Conservation (phyloP, 64 coral and sea anemone species). For the Anthopleura sola region DNA sequence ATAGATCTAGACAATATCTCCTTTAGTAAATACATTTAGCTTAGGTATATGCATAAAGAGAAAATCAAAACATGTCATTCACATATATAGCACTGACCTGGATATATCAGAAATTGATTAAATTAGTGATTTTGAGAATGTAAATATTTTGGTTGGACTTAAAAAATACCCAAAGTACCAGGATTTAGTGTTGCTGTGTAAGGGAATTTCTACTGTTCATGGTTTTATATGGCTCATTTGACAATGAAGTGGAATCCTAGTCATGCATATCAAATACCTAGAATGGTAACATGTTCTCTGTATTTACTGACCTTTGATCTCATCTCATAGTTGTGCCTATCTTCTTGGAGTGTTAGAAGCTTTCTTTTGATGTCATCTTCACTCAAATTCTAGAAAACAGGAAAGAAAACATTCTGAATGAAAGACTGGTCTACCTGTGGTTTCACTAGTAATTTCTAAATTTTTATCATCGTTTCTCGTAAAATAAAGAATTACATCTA, state of each 20-base stretch:
- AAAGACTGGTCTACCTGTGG: not conserved
- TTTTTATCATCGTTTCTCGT: no score
- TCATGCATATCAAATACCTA: not conserved
- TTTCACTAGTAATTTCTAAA: no score
- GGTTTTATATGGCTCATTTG: not conserved
- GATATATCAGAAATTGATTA: not conserved
- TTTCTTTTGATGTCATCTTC: constrained; percentile 86
- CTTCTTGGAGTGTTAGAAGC: constrained; percentile 75
- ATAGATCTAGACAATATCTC: not conserved
- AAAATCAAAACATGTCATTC: not conserved
- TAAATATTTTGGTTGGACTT: not conserved
- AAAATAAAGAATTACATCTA: no score
- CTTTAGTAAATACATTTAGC: not conserved
- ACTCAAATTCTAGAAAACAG: constrained; percentile 58
- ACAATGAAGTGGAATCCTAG: not conserved
- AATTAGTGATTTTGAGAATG: not conserved
- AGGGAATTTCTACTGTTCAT: not conserved
- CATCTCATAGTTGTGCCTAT: constrained; percentile 97
- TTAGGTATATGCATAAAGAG: not conserved
- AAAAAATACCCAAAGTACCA: not conserved
- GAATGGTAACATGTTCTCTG: not conserved
- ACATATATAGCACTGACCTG: not conserved
- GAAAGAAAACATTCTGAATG: not conserved
- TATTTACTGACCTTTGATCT: constrained; percentile 69
- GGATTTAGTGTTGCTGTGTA: not conserved